Conservation (phyloP, 2,113 vertebrate genomes). For the Egretta garzetta region DNA sequence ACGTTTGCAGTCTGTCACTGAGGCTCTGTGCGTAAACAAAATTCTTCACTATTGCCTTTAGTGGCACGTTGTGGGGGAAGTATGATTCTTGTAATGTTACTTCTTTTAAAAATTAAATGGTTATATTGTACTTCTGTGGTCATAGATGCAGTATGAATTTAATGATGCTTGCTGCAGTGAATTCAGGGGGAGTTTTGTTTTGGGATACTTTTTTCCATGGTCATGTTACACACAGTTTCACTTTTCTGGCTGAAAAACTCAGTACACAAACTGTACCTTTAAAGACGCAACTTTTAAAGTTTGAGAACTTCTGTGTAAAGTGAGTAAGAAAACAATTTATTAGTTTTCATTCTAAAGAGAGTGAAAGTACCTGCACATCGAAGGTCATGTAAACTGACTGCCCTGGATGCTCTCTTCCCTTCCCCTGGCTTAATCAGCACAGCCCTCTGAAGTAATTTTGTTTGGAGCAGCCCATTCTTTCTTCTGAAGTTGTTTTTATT, state of each 20-base stretch:
- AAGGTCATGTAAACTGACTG: not conserved
- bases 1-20: not conserved
- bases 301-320: not conserved
- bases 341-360: not conserved
- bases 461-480: not conserved
- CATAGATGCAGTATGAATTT: not conserved
- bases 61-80: not conserved
- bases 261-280: not conserved
- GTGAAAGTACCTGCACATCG: fast-evolving
- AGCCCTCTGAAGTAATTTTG: not conserved
- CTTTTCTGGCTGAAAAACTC: not conserved
- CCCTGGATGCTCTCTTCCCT: not conserved
- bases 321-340: not conserved
- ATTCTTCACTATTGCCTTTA: not conserved
- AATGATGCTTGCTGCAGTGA: not conserved
- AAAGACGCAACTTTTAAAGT: not conserved
- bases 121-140: not conserved
- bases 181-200: not conserved
- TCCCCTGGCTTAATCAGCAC: not conserved
- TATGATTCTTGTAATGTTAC: not conserved
- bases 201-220: not conserved
- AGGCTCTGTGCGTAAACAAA: not conserved
- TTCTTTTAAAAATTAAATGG: not conserved
- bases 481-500: not conserved
- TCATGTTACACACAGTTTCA: not conserved